Evolutionary conservation across 2,888 invertebrate species (phyloP).

Genomic region (Pseudeuparius sepicola): DNA sequence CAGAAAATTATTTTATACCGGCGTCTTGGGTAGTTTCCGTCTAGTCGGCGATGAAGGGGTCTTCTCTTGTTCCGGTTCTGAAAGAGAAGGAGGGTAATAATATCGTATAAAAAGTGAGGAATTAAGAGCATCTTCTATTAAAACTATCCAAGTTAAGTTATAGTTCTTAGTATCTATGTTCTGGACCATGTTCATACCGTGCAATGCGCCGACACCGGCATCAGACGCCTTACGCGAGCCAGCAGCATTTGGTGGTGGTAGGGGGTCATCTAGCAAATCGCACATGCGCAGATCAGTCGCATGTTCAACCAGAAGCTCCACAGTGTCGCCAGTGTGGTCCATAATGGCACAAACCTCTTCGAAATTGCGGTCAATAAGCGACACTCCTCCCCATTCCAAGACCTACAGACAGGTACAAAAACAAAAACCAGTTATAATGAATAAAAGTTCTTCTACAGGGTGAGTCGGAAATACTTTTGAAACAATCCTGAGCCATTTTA

Average conservation of each 20-base stretch:
- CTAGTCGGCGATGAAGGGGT: slow-evolving; percentile 80
- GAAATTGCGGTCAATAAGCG: slow-evolving; percentile 82
- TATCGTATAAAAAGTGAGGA: too few species aligned
- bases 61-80: slow-evolving; percentile 80
- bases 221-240: slow-evolving; percentile 38
- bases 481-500: too few species aligned
- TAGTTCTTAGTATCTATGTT: too few species aligned
- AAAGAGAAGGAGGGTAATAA: slow-evolving; percentile 32
- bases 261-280: slow-evolving; percentile 57
- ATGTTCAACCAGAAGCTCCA: slow-evolving; percentile 79
- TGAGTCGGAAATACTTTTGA: too few species aligned
- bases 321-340: slow-evolving; percentile 76
- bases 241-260: slow-evolving; percentile 39
- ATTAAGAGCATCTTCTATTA: too few species aligned
- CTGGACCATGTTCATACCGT: too few species aligned
- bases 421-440: too few species aligned
- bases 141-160: too few species aligned
- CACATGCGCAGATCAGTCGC: slow-evolving; percentile 63
- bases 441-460: too few species aligned
- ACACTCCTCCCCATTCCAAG: slow-evolving; percentile 84
- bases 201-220: slow-evolving; percentile 42
- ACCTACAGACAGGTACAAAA: too few species aligned
- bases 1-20: slow-evolving; percentile 94
- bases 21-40: slow-evolving; percentile 93
- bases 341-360: slow-evolving; percentile 88